A percentile compares a stretch with the other conserved stretches of the same genome.
Evolutionary conservation across 2,888 invertebrate species (phyloP).

Genomic region (Ennomos fuscantarius): DNA sequence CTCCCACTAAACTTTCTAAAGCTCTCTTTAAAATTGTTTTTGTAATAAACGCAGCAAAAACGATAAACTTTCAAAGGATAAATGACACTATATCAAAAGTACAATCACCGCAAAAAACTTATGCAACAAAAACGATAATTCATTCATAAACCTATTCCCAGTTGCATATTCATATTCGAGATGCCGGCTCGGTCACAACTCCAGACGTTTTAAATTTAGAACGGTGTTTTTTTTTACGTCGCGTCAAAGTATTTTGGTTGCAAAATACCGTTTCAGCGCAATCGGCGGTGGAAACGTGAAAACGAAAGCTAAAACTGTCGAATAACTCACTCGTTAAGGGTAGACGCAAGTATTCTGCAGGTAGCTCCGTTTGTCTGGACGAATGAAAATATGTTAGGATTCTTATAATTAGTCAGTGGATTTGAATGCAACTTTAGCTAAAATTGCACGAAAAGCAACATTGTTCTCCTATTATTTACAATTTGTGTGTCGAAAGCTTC

Average conservation of each 20-base stretch:
- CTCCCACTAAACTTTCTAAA: not conserved
- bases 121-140: constrained; percentile 54
- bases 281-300: constrained; percentile 43
- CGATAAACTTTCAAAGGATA: constrained; percentile 10
- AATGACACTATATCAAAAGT: constrained; percentile 32
- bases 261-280: constrained; percentile 64
- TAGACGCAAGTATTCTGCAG: constrained; percentile 29
- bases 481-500: not conserved
- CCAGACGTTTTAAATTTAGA: constrained; percentile 68
- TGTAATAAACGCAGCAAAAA: constrained; percentile 2
- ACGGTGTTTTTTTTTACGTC: constrained; percentile 62
- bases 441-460: constrained; percentile 14
- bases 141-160: constrained; percentile 61
- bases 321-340: constrained; percentile 36
- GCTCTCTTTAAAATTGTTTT: not conserved
- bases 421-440: constrained; percentile 39
- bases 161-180: constrained; percentile 52
- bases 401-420: constrained; percentile 43
- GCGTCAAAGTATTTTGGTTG: constrained; percentile 66
- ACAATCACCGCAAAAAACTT: constrained; percentile 42
- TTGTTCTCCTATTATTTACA: constrained; percentile 15
- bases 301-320: constrained; percentile 38
- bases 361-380: constrained; percentile 34
- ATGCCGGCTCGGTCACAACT: constrained; percentile 53
- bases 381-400: constrained; percentile 40